Conservation (phyloP, 1,140 invertebrate species). For the Drosophila pruinosa region DNA sequence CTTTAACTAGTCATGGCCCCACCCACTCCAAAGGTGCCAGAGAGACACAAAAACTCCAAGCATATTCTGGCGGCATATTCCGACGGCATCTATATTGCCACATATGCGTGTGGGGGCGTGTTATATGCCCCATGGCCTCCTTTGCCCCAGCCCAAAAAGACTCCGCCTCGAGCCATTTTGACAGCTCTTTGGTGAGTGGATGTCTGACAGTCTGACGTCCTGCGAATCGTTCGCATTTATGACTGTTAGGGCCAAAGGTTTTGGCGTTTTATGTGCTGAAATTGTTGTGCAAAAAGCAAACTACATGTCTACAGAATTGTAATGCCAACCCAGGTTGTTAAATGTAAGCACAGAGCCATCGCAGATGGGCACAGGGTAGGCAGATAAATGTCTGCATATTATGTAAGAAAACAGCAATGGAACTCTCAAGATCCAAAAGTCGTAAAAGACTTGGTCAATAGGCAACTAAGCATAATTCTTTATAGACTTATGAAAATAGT, state of each 20-base stretch:
- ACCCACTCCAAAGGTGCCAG: slow-evolving; percentile 20
- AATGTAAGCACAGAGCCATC: slow-evolving; percentile 31
- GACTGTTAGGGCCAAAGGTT: slow-evolving; percentile 67
- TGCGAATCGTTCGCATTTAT: slow-evolving; percentile 59
- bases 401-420: background rate
- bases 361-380: slow-evolving; percentile 7
- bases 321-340: slow-evolving; percentile 33
- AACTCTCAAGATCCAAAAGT: background rate
- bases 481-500: background rate
- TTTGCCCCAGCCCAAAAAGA: background rate
- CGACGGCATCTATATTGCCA: slow-evolving; percentile 25
- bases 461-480: background rate
- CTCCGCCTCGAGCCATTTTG: slow-evolving; percentile 46
- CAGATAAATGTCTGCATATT: background rate
- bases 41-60: background rate
- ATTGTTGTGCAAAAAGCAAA: slow-evolving; percentile 47
- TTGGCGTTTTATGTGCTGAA: slow-evolving; percentile 48
- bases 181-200: slow-evolving; percentile 52
- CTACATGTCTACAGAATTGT: slow-evolving; percentile 30
- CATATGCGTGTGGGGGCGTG: slow-evolving; percentile 35
- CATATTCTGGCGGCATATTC: background rate
- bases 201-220: slow-evolving; percentile 27
- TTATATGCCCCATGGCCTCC: slow-evolving; percentile 2
- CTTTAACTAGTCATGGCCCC: slow-evolving; percentile 47
- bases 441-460: background rate